Conservation (phyloP, 2,113 vertebrate species). For the Chlorocebus sabaeus region DNA sequence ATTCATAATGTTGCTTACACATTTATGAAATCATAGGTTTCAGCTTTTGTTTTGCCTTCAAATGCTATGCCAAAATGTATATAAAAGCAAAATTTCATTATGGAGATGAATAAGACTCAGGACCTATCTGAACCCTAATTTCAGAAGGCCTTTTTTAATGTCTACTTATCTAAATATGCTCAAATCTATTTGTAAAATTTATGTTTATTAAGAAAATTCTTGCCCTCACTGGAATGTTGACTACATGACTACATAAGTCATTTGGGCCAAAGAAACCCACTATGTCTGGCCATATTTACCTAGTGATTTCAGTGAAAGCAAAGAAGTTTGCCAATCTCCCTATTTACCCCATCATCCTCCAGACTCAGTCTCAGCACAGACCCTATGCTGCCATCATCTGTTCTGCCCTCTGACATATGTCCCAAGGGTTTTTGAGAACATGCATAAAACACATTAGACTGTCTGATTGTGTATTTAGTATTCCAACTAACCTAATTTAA, state of each 20-base stretch:
- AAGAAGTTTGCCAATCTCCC: not conserved
- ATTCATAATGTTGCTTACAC: not conserved
- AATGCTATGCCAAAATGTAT: not conserved
- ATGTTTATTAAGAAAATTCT: slow-evolving; percentile 12
- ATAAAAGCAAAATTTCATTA: slow-evolving; percentile 15
- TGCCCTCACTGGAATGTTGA: too few species aligned
- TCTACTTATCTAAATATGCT: not conserved
- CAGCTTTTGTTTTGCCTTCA: not conserved
- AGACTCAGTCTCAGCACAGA: not conserved
- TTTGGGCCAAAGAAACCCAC: not conserved
- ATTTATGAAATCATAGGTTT: not conserved
- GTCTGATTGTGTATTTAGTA: not conserved
- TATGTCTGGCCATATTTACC: not conserved
- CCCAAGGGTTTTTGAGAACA: not conserved
- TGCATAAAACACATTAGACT: not conserved
- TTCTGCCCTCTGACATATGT: not conserved
- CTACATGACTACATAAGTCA: not conserved
- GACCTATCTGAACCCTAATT: not conserved
- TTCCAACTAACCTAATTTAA: not conserved
- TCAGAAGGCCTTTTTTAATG: not conserved
- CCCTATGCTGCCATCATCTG: not conserved
- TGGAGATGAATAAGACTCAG: not conserved
- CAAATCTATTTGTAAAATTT: not conserved
- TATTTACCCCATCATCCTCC: not conserved
- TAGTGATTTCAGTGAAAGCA: not conserved